Percentiles rank a stretch among this genome's conserved stretches.
Evolutionary conservation across 2,113 vertebrate genomes (phyloP).

Genomic region (Ploceus nigricollis): DNA sequence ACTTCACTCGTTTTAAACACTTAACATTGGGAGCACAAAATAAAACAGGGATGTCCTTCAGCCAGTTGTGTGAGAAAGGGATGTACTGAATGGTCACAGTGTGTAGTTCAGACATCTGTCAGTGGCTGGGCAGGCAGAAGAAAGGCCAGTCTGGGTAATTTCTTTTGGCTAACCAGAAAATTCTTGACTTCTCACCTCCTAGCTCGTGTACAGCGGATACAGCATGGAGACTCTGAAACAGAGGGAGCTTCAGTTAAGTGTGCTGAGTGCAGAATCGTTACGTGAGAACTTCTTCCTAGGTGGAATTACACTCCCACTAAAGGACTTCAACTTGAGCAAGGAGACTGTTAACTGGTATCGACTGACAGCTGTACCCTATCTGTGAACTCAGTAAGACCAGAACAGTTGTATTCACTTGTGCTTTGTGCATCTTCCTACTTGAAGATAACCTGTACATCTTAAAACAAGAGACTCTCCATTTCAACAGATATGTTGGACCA

Average conservation of each 20-base stretch:
- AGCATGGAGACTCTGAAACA: conserved; percentile 91
- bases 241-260: conserved; percentile 91
- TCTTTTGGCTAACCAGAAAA: neutral
- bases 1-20: neutral
- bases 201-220: conserved; percentile 95
- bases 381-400: conserved; percentile 67
- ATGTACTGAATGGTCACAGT: rapidly evolving
- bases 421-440: conserved; percentile 68
- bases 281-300: conserved; percentile 96
- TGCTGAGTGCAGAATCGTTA: conserved; percentile 93
- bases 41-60: neutral
- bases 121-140: neutral
- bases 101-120: neutral
- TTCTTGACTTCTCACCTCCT: neutral
- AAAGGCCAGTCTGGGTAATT: neutral
- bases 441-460: conserved; percentile 55
- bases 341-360: conserved; percentile 97
- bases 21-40: neutral
- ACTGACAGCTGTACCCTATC: conserved; percentile 84
- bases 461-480: conserved; percentile 39
- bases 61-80: neutral
- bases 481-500: conserved; percentile 63
- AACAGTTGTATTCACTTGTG: neutral
- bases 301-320: conserved; percentile 88
- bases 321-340: conserved; percentile 94